Percentiles rank a stretch among this genome's conserved stretches.
Conservation (phyloP, 2,888 invertebrate genomes). For the Stenichneumon culpator region DNA sequence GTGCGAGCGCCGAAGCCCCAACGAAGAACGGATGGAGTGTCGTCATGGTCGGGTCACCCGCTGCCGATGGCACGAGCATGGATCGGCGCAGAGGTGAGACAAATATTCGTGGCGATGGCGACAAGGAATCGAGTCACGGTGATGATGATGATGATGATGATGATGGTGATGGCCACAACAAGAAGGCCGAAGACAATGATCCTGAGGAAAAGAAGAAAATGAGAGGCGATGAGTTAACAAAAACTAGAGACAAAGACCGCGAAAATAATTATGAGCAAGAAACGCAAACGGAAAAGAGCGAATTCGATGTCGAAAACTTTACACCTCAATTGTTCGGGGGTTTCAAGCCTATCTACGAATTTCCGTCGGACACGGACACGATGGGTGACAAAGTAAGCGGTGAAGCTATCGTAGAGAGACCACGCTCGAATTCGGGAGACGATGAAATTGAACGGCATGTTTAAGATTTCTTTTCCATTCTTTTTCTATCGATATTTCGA, state of each 20-base stretch:
- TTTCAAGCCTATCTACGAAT: conserved; percentile 89
- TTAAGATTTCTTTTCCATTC: background rate
- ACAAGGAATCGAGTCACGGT: background rate
- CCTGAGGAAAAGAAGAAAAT: conserved; percentile 31
- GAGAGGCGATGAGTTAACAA: conserved; percentile 30
- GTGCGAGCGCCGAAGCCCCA: conserved; percentile 87
- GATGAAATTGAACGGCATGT: conserved; percentile 35
- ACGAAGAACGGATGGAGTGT: conserved; percentile 89
- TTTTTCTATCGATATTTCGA: conserved; percentile 4
- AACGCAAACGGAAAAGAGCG: conserved; percentile 79
- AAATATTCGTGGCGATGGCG: background rate
- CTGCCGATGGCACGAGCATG: conserved; percentile 66
- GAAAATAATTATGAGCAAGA: conserved; percentile 72
- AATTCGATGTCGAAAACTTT: conserved; percentile 89
- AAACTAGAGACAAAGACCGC: conserved; percentile 44
- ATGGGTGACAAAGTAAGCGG: conserved; percentile 53
- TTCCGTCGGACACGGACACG: conserved; percentile 75
- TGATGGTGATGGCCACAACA: conserved; percentile 7
- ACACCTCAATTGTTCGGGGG: conserved; percentile 90
- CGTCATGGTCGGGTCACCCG: conserved; percentile 77
- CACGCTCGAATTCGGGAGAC: conserved; percentile 45
- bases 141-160: background rate
- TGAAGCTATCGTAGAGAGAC: conserved; percentile 64
- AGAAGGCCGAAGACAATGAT: conserved; percentile 28
- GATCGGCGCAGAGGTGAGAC: conserved; percentile 54